Evolutionary conservation across 2,113 vertebrate species (phyloP), one percentile per base, ranked within the genome.

Genomic region (Saimiri boliviensis): DNA sequence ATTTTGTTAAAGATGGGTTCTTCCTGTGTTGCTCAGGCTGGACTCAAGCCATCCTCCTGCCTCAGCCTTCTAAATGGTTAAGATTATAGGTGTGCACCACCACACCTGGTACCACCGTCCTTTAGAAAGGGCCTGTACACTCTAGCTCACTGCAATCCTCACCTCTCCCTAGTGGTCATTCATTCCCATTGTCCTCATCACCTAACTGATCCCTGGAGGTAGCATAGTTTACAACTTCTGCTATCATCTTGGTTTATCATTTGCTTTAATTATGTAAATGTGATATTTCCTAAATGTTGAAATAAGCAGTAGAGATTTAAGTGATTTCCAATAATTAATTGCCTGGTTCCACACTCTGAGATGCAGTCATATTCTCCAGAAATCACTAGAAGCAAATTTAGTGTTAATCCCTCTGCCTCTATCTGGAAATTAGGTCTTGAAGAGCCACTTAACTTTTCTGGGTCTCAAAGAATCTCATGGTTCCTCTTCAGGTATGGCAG

Each of bases 91-190:
- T 40, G 37, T 5, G 0, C 6, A 3, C 11, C 11, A 42, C 37
- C 37, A 40, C 2, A 11, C 37, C 37, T 11, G 37, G 37, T 42
- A 2, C 8, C 45, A 63, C 35, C 25, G 2, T 27, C 27, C 66
- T 8, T 45, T 35, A 27, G 17, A 35, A 35, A 9, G 14, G 27
- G 2, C 23, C 5, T 30, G 11, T 16, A 35, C 11, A 25, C 25
- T 40, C 2, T 10, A 0, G 7, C 12, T 37, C 19, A 13, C 40
- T 19, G 5, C 9, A 3, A 40, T 40, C 52, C 25, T n/a, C 63
- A 17, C 35, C 6, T 3, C 73, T 52, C 27, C 1, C 2, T 35
- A 2, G 5, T 8, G 35, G 6, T 21, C 35, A 2, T n/a, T 4
- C 2, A 20, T 7, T 71, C 9, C 79, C 27, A 1, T 49, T 8